Evolutionary conservation across 2,797 vertebrate species (phyloP), one percentile per base, ranked within the genome.

Genomic region (Semaprochilodus insignis): DNA sequence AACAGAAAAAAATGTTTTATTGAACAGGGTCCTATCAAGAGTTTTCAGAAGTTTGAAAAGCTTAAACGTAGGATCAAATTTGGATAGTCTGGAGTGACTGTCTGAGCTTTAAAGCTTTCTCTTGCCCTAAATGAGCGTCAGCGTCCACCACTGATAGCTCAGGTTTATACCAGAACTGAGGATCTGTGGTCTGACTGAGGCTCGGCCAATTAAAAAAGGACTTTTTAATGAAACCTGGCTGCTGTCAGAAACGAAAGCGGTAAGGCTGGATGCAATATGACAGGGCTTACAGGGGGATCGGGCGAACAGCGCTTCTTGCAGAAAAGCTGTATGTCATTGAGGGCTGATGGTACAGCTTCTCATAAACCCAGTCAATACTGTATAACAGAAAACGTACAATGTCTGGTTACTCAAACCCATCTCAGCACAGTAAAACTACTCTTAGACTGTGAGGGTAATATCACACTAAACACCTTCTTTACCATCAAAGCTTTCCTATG

Each of bases 151-250:
- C 34, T 10, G 1, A 60, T 11, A 48, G 25, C 31, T 81, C 65
- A 62, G 34, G 60, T 73, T 84, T 77, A 71, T 70, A 44, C 23
- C 17, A 40, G 27, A 57, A 27, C 63, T 63, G 23, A 44, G 25
- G 15, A n/a, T 57, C 27, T 48, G 59, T 13, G 40, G 57, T 36
- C 23, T 65, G 69, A 66, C 48, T 40, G 44, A 69, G 51, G 48
- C 34, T 60, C 10, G 40, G 72, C 25, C 67, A 70, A 77, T 52
- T 81, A 80, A 59, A 72, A 44, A 40, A 34, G 19, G 67, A 76
- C 57, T 63, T 76, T 63, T 74, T 81, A 83, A 83, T 82, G 59
- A 85, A 85, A 80, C 21, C 76, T 76, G n/a, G 17, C n/a, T 74
- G 75, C 31, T 34, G 48, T 65, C 31, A 80, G 52, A 36, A 52